These are phyloP conservation scores for Malurus cyaneus DNA, from an alignment of 2,113 vertebrate genomes.

Conservation along the genomic window DNA sequence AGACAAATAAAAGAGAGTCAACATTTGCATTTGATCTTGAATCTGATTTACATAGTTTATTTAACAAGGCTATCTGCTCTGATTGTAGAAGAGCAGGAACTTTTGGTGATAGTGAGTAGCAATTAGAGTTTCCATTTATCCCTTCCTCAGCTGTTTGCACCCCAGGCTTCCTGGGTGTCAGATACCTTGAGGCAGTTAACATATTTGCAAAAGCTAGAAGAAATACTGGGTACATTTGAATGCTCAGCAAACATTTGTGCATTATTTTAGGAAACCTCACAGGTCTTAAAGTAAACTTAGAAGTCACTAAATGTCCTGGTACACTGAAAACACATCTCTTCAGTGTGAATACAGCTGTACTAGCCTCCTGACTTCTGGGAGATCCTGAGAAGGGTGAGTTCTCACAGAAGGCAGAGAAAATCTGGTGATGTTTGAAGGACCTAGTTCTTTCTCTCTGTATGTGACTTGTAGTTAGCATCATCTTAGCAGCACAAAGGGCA, in stretches of 20 bases:
- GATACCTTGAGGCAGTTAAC: neutral
- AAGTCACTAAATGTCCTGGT: neutral
- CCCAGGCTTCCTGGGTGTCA: neutral
- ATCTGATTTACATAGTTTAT: neutral
- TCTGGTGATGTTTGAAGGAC: neutral
- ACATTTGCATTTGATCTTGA: neutral
- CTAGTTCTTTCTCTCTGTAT: neutral
- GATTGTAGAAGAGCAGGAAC: neutral
- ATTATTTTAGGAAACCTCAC: neutral
- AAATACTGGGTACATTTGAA: neutral
- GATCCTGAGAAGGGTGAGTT: neutral
- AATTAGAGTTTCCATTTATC: neutral
- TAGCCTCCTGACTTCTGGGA: neutral
- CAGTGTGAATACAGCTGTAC: neutral
- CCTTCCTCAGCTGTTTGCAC: neutral
- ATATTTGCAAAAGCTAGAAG: neutral
- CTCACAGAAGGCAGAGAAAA: neutral
- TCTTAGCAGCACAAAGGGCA: neutral
- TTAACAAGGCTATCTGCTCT: neutral
- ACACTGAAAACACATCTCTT: neutral
- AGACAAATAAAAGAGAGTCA: neutral
- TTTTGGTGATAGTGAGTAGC: neutral
- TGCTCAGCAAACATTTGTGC: neutral
- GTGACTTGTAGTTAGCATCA: neutral
- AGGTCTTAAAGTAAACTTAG: neutral